These are phyloP conservation scores for Channa maculata DNA, from an alignment of 2,113 vertebrate genomes.

Conservation along the genomic window DNA sequence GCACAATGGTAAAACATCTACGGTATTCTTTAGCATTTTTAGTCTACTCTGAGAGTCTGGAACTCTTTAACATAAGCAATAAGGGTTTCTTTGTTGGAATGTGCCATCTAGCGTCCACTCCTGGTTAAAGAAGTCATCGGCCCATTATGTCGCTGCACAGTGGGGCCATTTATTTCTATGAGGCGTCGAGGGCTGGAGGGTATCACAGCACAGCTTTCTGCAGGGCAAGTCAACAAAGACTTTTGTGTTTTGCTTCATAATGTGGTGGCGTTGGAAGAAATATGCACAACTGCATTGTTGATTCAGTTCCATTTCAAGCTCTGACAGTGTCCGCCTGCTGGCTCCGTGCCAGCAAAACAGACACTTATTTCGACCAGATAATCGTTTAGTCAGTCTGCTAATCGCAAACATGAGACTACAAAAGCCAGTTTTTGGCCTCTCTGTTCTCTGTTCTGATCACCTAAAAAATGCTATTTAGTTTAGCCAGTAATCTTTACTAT, in stretches of 20 bases:
- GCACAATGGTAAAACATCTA: background rate
- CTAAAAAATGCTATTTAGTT: too few relatives aligned
- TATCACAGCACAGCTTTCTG: constrained; percentile 1
- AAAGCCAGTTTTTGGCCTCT: too few relatives aligned
- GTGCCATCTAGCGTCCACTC: background rate
- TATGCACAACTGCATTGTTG: background rate
- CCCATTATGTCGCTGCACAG: constrained; percentile 41
- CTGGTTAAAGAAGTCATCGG: background rate
- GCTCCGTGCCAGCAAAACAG: constrained; percentile 14
- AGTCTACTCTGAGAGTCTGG: background rate
- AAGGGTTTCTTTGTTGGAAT: constrained; percentile 15
- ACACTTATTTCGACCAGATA: background rate
- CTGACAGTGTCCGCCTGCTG: background rate
- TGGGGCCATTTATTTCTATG: constrained; percentile 31
- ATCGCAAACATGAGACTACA: background rate
- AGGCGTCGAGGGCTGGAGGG: constrained; percentile 11
- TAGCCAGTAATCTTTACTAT: too few relatives aligned
- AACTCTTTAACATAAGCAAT: background rate
- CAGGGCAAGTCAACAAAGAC: constrained; percentile 42
- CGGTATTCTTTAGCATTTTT: background rate
- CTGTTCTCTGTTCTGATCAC: background rate
- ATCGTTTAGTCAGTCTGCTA: background rate
- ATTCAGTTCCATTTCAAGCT: constrained; percentile 11
- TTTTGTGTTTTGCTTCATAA: constrained; percentile 18
- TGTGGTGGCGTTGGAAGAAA: constrained; percentile 27